Percentiles rank a stretch among this genome's conserved stretches.
Evolutionary conservation across 2,888 invertebrate species (phyloP).

Genomic region (Agelastica alni): DNA sequence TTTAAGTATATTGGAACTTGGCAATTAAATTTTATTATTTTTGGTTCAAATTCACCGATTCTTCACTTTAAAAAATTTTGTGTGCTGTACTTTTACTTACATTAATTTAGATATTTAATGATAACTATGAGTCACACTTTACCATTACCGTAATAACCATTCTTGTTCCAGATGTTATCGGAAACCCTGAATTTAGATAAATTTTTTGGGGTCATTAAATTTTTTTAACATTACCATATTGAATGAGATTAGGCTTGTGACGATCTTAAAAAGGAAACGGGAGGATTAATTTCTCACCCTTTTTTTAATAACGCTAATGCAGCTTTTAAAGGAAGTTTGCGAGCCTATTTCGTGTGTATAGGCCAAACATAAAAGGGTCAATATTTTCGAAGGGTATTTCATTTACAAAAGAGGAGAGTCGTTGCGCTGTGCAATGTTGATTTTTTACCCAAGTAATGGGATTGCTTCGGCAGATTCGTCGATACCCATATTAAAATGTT

Average conservation of each 20-base stretch:
- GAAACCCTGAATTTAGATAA: no score
- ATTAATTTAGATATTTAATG: no score
- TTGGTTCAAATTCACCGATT: no score
- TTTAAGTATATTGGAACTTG: no score
- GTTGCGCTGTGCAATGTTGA: no score
- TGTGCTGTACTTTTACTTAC: no score
- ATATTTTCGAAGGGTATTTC: conserved; percentile 1
- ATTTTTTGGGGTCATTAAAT: no score
- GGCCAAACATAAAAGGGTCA: neutral
- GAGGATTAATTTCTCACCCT: neutral
- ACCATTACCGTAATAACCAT: no score
- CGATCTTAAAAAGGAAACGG: neutral
- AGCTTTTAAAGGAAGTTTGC: conserved; percentile 3
- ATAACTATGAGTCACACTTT: no score
- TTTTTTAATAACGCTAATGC: conserved; percentile 9
- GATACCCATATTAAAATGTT: neutral
- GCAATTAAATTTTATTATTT: no score
- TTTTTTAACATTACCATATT: conserved; percentile 5
- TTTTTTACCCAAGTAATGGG: neutral
- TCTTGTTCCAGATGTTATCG: no score
- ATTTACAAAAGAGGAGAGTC: neutral
- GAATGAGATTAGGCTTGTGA: neutral
- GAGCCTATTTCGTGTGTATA: neutral
- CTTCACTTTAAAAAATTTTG: no score
- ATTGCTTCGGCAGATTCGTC: neutral